These are phyloP conservation scores for Plestiodon gilberti DNA, from an alignment of 2,113 vertebrate genomes.

Conservation along the genomic window DNA sequence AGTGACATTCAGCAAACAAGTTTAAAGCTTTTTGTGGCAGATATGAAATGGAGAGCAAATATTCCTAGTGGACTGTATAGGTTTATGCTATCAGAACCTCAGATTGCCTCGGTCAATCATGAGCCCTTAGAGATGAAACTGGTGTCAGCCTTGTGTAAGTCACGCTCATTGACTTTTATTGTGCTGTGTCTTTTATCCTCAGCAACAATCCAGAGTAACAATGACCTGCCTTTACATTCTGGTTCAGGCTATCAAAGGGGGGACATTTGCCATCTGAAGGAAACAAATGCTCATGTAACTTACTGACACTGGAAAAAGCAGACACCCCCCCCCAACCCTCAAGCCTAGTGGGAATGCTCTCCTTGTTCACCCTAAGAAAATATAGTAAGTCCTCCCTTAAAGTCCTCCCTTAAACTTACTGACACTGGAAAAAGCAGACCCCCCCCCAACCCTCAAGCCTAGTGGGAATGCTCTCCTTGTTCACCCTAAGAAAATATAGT, in stretches of 20 bases:
- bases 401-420: no score
- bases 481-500: neutral
- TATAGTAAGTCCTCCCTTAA: no score
- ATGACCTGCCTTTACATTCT: slow-evolving; percentile 18
- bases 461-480: neutral
- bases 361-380: neutral
- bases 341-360: neutral
- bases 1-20: slow-evolving; percentile 53
- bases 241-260: slow-evolving; percentile 15
- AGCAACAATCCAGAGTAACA: slow-evolving; percentile 30
- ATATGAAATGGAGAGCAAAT: slow-evolving; percentile 63
- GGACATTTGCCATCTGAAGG: slow-evolving; percentile 8
- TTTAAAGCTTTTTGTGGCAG: slow-evolving; percentile 59
- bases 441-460: neutral
- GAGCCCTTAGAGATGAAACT: slow-evolving; percentile 24
- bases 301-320: neutral
- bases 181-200: slow-evolving; percentile 55
- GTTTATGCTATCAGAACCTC: slow-evolving; percentile 48
- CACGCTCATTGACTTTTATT: slow-evolving; percentile 62
- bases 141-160: slow-evolving; percentile 23
- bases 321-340: neutral
- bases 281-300: neutral
- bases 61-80: slow-evolving; percentile 45
- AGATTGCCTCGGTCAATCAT: slow-evolving; percentile 61
- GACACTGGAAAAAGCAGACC: neutral